Base-by-base conservation (phyloP, 2,888 invertebrate species). In the Drosophila melanosoma region DNA sequence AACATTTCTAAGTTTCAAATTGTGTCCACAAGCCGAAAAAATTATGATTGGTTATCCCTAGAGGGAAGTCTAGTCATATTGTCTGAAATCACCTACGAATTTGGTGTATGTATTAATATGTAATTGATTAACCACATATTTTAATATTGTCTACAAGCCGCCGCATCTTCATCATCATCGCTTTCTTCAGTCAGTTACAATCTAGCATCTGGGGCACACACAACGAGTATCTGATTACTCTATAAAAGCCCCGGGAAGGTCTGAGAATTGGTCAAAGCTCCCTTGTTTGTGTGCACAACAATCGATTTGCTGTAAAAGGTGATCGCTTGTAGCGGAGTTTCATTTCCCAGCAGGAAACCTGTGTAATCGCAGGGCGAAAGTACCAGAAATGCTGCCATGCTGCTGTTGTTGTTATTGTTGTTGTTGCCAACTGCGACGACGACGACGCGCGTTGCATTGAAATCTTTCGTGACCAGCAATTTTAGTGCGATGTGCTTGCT, bases 401-500 rank as follows among this genome's bases (percentile, higher is more conserved):
- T 53, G 79, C 64, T 58, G 79, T 78, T 81, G 82, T 65, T 58
- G 79, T 79, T 53, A 78, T 63, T 58, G 79, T 78, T 81, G 82
- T 65, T 58, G 79, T 79, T 81, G 78, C 79, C 79, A 73, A 73
- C 62, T 29, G 63, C 65, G 40, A n/a, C 60, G 23, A 23, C 45
- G 45, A 45, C 74, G 80, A 78, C 83, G 79, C 49, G 58, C 54
- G 64, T 33, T 71, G 85, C 89, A 93, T 93, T 93, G 93, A 92
- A 91, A 93, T 79, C 93, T 93, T 93, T 93, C 90, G 92, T 93
- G 91, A 82, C 92, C 93, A 91, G 93, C 93, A 82, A 74, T 93
- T 93, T 93, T 79, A 93, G 93, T 93, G 91, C 93, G 92, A 93
- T 93, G 89, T 93, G 93, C 93, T 93, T 89, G 93, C 93, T 93